Conservation (phyloP, 2,888 invertebrate genomes). For the Alloscopus bannaensis region DNA sequence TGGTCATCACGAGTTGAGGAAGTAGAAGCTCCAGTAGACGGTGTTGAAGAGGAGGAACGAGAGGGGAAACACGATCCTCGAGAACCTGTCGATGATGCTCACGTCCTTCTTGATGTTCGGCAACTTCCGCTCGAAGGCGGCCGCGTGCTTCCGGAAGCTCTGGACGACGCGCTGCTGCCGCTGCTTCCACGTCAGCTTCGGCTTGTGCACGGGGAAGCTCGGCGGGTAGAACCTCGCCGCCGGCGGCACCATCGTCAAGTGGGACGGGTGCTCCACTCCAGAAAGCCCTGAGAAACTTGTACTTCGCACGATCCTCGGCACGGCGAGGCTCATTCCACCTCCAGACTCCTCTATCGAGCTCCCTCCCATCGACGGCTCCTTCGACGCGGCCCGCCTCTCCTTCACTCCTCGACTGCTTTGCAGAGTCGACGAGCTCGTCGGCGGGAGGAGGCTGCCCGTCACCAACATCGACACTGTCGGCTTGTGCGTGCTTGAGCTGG, state of each 20-base stretch:
- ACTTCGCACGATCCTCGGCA: constrained; percentile 69
- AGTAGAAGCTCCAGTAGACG: constrained; percentile 78
- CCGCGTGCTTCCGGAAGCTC: constrained; percentile 70
- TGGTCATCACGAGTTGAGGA: constrained; percentile 69
- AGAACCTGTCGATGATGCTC: constrained; percentile 79
- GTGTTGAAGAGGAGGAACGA: constrained; percentile 79
- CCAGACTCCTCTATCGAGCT: not conserved
- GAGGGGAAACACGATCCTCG: constrained; percentile 78
- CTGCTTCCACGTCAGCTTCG: constrained; percentile 73
- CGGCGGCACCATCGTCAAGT: constrained; percentile 62
- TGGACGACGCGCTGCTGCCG: constrained; percentile 72
- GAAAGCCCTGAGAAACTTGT: constrained; percentile 72
- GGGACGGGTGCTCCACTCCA: constrained; percentile 62
- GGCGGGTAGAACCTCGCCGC: constrained; percentile 50
- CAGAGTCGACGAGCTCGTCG: not conserved
- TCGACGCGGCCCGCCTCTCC: constrained; percentile 22
- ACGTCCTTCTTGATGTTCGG: constrained; percentile 77
- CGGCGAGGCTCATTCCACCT: constrained; percentile 39
- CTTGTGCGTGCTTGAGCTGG: not conserved
- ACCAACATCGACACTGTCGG: no score
- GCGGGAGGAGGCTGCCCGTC: not conserved
- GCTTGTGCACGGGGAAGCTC: constrained; percentile 49
- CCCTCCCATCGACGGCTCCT: constrained; percentile 46
- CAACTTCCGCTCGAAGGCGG: constrained; percentile 66
- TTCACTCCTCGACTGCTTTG: not conserved